Conservation (phyloP, 2,888 invertebrate genomes). For the Agrotis segetum region DNA sequence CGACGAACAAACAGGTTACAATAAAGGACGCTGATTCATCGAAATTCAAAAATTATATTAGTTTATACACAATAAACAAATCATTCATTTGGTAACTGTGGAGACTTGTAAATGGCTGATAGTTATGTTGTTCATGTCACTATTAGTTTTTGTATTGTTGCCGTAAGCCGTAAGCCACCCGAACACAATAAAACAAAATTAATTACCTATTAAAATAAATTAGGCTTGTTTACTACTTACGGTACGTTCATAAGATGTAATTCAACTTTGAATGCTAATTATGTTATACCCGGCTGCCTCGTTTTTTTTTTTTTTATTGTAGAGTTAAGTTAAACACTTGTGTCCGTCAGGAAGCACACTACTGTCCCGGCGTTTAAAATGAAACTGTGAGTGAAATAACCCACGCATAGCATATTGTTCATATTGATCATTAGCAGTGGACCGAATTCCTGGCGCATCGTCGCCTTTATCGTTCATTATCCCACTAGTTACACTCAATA, state of each 20-base stretch:
- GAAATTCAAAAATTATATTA: slow-evolving; percentile 36
- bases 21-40: slow-evolving; percentile 52
- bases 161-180: too few relatives aligned
- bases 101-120: too few relatives aligned
- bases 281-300: neutral
- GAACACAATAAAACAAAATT: slow-evolving; percentile 2
- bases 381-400: slow-evolving; percentile 76
- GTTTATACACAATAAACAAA: slow-evolving; percentile 8
- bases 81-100: slow-evolving; percentile 10
- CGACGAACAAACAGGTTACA: neutral
- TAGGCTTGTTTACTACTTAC: slow-evolving; percentile 7
- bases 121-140: too few relatives aligned
- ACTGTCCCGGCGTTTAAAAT: slow-evolving; percentile 67
- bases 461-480: slow-evolving; percentile 81
- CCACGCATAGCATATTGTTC: slow-evolving; percentile 70
- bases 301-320: neutral
- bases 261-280: neutral
- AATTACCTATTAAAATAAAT: slow-evolving; percentile 3
- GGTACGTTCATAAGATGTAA: slow-evolving; percentile 41
- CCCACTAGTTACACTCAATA: slow-evolving; percentile 78
- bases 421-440: slow-evolving; percentile 76
- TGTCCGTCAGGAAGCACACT: slow-evolving; percentile 49
- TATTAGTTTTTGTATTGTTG: too few relatives aligned
- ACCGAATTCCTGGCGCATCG: slow-evolving; percentile 81
- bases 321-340: slow-evolving; percentile 16